These are phyloP conservation scores for Hyperopisus bebe DNA, from an alignment of 2,113 vertebrate species.

Conservation along the genomic window DNA sequence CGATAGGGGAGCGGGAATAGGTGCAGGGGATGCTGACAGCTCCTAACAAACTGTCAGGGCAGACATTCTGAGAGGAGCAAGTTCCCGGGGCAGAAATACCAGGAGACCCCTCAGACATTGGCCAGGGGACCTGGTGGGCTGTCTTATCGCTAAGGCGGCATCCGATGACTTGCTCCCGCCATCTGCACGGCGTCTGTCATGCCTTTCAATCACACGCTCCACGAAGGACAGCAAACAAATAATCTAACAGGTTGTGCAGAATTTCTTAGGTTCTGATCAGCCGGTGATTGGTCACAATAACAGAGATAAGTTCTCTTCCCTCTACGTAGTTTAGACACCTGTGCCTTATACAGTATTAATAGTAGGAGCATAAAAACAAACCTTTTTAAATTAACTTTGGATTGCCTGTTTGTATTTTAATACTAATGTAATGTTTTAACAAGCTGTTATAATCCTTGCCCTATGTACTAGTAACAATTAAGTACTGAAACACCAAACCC, in stretches of 20 bases:
- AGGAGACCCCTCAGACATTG: slow-evolving; percentile 10
- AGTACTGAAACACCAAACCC: background rate
- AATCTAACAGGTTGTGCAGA: background rate
- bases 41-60: slow-evolving; percentile 19
- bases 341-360: background rate
- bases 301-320: background rate
- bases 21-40: background rate
- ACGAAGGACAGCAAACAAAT: background rate
- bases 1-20: background rate
- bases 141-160: background rate
- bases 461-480: background rate
- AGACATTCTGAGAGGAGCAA: background rate
- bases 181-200: background rate
- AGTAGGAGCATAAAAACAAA: background rate
- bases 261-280: background rate
- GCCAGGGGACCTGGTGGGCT: background rate
- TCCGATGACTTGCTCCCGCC: background rate
- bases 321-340: background rate
- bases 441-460: background rate
- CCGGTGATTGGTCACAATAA: background rate
- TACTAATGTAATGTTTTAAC: background rate
- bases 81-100: background rate
- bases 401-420: background rate
- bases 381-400: background rate
- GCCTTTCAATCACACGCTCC: background rate